Base-by-base conservation (phyloP, 2,113 vertebrate genomes). In the Channa argus region DNA sequence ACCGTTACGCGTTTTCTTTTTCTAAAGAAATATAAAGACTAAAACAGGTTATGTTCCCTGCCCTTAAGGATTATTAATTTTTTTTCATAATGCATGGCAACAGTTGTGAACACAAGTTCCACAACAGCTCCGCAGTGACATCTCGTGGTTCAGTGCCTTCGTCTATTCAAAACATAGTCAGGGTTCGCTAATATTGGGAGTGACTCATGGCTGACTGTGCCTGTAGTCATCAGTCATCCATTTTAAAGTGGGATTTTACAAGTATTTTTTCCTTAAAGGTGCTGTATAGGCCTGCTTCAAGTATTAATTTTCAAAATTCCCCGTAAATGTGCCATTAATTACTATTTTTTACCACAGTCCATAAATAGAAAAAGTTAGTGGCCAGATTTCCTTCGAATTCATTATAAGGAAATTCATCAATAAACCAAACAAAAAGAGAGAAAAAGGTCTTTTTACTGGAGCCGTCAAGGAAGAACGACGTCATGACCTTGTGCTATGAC, bases 401-500 rank as follows among this genome's bases (percentile, higher is more conserved):
- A 24, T 24, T 24, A 24, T 24, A 24, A 24, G 24, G 24, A 24
- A 24, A 24, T 24, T 24, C 24, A 24, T 24, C 24, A 24, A 24
- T 24, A 24, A 24, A 24, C 24, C 24, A 24, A 24, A 24, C 24
- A 24, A 1, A 24, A 24, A 24, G 24, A 24, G 24, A 24, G 24
- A 24, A 24, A 24, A 24, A 24, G 24, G 24, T 24, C 24, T 24
- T 24, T 69, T 49, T 6, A 50, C 45, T 6, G 4, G 65, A 63
- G 13, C 5, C 43, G 65, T 69, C 12, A 33, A 56, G 45, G 61
- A 88, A 84, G 70, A 86, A 84, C 78, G 72, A 72, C 81, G 58
- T 75, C 74, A 86, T 66, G 86, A 78, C 88, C 90, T 86, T 89
- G 90, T 61, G 77, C 56, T 69, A 77, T 87, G 85, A 90, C 74